These are phyloP conservation scores for Anaspis maculata DNA, from an alignment of 2,888 invertebrate genomes.

Conservation along the genomic window DNA sequence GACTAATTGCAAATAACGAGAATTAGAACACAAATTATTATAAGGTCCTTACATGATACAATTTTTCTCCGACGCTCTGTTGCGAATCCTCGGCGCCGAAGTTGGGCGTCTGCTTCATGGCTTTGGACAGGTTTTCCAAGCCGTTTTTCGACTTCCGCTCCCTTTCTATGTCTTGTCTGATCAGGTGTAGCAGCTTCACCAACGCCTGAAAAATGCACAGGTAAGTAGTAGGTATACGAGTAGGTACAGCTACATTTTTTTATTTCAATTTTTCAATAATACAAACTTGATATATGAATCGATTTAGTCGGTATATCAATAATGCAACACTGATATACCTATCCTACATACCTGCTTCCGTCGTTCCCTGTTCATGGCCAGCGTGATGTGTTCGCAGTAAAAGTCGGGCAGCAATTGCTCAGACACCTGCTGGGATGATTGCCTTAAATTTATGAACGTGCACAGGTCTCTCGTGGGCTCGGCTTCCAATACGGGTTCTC, in stretches of 20 bases:
- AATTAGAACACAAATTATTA: too few species aligned
- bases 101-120: conserved; percentile 76
- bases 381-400: conserved; percentile 88
- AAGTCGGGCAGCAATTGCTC: conserved; percentile 90
- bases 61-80: conserved; percentile 82
- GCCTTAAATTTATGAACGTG: conserved; percentile 58
- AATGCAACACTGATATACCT: too few species aligned
- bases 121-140: conserved; percentile 79
- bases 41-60: conserved; percentile 68
- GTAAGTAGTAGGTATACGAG: background rate
- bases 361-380: conserved; percentile 87
- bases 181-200: conserved; percentile 73
- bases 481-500: conserved; percentile 62
- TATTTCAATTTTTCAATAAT: too few species aligned
- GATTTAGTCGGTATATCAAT: too few species aligned
- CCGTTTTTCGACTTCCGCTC: conserved; percentile 86
- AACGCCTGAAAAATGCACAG: conserved; percentile 52
- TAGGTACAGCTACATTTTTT: too few species aligned
- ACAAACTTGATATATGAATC: too few species aligned
- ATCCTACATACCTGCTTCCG: conserved; percentile 81
- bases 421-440: conserved; percentile 50
- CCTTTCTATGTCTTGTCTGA: conserved; percentile 81
- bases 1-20: too few species aligned
- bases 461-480: conserved; percentile 61
- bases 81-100: conserved; percentile 84